Conservation (phyloP, 2,888 invertebrate species). For the Myopa testacea region DNA sequence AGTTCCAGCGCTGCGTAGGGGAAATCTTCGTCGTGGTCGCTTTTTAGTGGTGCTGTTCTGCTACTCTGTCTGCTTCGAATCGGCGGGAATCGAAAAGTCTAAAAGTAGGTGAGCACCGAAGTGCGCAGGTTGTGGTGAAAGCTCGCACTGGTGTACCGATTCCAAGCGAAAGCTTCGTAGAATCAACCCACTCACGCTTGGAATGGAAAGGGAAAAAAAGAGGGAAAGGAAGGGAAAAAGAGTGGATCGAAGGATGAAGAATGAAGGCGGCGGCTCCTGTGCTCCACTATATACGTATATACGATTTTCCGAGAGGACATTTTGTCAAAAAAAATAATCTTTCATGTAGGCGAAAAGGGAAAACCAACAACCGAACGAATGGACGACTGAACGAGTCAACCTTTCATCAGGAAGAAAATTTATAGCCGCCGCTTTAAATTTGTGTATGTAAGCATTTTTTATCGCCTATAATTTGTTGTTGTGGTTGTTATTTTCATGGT, state of each 20-base stretch:
- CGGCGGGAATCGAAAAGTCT: neutral
- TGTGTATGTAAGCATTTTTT: neutral
- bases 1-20: constrained; percentile 14
- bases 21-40: neutral
- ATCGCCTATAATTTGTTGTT: neutral
- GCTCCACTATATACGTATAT: no score
- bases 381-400: neutral
- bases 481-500: neutral
- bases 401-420: constrained; percentile 9
- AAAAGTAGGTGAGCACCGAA: neutral
- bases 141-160: neutral
- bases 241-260: neutral
- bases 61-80: neutral
- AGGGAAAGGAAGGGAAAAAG: neutral
- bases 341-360: no score
- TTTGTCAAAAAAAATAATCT: no score
- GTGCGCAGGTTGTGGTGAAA: constrained; percentile 23
- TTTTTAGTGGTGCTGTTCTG: neutral
- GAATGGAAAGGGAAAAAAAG: neutral
- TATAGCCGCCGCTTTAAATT: neutral
- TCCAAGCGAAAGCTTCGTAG: neutral
- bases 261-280: no score
- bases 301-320: no score
- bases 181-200: neutral
- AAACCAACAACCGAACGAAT: no score